Base-by-base conservation (phyloP, 2,888 invertebrate genomes). In the Macrosoma leucophasiata region DNA sequence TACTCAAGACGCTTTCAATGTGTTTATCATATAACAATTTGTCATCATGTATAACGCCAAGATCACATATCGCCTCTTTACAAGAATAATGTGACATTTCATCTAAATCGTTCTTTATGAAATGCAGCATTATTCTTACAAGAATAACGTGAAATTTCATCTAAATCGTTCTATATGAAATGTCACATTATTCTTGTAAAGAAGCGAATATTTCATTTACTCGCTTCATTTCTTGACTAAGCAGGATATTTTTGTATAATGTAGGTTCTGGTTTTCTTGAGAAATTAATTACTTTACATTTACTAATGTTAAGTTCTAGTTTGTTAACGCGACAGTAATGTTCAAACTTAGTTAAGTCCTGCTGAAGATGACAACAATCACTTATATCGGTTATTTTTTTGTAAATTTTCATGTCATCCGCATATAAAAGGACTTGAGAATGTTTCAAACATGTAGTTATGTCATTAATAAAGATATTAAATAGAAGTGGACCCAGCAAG, bases 371-470 rank as follows among this genome's bases (percentile, higher is more conserved):
- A 3, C 15, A 8, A 20, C 36, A 38, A 4, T 43, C 30, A 10
- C 7, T 27, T 3, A 4, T 2, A 11, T 7, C 11, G 5, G n/a
- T 9, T 6, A 38, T 41, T 3, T 13, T 13, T 27, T 12, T 40
- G 5, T 24, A 41, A 8, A 44, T 29, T 14, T 41, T 39, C 24
- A 41, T 22, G 9, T 41, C 39, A 19, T 41, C 35, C 7, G 33
- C 35, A 13, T 36, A 33, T 2, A 29, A 21, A 3, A 30, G 29
- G 18, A 25, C 28, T n/a, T 33, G 15, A 11, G 36, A 37, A 13
- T 29, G 8, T 11, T 14, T 9, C 13, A 43, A 39, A 19, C 36
- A 31, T 11, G 25, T 6, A 7, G n/a, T 7, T 7, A 41, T 33
- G 17, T 41, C 41, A 14, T 38, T 36, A 1, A 41, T 30, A 24